Evolutionary conservation across 2,888 invertebrate species (phyloP).

Genomic region (Alloplasta piceator): DNA sequence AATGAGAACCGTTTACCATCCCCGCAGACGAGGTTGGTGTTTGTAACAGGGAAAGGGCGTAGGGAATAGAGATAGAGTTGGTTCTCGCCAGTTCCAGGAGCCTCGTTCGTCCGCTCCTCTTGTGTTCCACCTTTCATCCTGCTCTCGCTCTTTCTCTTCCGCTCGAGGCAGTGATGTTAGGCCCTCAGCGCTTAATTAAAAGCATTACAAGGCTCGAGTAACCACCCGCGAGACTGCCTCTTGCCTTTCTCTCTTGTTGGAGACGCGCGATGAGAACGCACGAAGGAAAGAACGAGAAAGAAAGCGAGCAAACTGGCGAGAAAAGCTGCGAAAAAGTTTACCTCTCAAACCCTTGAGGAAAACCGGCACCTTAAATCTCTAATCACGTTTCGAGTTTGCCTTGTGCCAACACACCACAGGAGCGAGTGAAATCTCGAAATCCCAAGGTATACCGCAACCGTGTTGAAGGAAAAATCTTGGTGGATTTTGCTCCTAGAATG

Average conservation of each 20-base stretch:
- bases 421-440: conserved; percentile 61
- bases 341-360: conserved; percentile 59
- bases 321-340: conserved; percentile 65
- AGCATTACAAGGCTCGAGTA: conserved; percentile 71
- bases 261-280: conserved; percentile 42
- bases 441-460: conserved; percentile 47
- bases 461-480: conserved; percentile 26
- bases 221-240: conserved; percentile 65
- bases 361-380: conserved; percentile 67
- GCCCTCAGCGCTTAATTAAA: conserved; percentile 72
- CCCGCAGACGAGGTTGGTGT: conserved; percentile 50
- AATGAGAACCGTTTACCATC: conserved; percentile 63
- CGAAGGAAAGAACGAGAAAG: conserved; percentile 38
- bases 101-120: conserved; percentile 53
- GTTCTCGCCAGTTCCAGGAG: conserved; percentile 57
- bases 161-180: conserved; percentile 64
- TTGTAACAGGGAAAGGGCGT: conserved; percentile 64
- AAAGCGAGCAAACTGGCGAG: conserved; percentile 18
- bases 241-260: conserved; percentile 48
- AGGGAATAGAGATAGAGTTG: conserved; percentile 63
- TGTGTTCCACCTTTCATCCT: conserved; percentile 50
- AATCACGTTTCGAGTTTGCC: conserved; percentile 69
- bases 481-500: conserved; percentile 29
- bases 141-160: conserved; percentile 48
- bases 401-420: conserved; percentile 65